Conservation (phyloP, 2,797 vertebrate species). For the Melanotaenia boesemani region DNA sequence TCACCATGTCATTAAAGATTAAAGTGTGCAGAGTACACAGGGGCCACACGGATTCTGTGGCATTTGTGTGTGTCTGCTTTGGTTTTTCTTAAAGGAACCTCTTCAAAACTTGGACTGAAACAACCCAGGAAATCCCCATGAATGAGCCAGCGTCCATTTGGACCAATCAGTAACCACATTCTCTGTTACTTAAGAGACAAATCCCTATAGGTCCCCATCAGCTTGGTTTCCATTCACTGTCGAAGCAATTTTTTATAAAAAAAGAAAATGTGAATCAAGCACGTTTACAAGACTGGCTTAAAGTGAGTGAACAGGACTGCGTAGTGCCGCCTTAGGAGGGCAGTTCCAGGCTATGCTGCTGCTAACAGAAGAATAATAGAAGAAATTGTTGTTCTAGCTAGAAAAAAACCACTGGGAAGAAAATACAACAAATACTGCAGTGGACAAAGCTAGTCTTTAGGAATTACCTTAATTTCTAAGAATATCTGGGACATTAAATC, state of each 20-base stretch:
- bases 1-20: constrained; percentile 80
- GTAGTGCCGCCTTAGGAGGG: not conserved
- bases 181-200: constrained; percentile 4
- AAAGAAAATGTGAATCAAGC: not conserved
- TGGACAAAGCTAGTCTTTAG: too few species aligned
- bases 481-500: too few species aligned
- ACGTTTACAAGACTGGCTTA: not conserved
- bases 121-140: constrained; percentile 18
- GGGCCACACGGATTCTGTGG: constrained; percentile 56
- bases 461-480: too few species aligned
- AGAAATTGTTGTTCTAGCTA: not conserved
- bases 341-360: not conserved
- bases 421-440: not conserved
- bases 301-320: not conserved
- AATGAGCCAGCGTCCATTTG: constrained; percentile 24
- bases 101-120: constrained; percentile 31
- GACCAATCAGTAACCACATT: constrained; percentile 25
- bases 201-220: constrained; percentile 1
- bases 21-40: constrained; percentile 43
- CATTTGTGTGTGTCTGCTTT: constrained; percentile 39
- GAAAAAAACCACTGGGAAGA: not conserved
- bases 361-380: not conserved
- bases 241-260: not conserved
- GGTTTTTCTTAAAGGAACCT: constrained; percentile 53
- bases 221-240: not conserved